Evolutionary conservation across 2,797 vertebrate species (phyloP).

Genomic region (Pipistrellus nathusii): DNA sequence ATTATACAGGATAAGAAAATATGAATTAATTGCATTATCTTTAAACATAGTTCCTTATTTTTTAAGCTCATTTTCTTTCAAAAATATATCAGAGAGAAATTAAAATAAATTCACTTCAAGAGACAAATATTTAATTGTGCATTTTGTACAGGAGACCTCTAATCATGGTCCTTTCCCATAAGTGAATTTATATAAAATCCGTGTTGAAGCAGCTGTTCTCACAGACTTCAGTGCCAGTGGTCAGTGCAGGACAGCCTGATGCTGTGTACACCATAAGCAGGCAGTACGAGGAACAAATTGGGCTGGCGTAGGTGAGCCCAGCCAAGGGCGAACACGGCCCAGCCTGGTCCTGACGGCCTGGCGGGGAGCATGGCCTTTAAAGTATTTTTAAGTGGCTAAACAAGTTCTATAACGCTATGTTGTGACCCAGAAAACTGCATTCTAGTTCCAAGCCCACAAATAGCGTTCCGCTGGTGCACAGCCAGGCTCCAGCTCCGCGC

Average conservation of each 20-base stretch:
- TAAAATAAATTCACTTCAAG: too few relatives aligned
- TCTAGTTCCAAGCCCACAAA: background rate
- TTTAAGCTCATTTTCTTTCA: background rate
- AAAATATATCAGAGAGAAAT: too few relatives aligned
- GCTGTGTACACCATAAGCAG: background rate
- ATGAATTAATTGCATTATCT: background rate
- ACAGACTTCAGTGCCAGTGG: slow-evolving; percentile 26
- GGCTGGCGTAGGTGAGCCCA: background rate
- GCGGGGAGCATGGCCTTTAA: background rate
- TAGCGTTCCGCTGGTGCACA: background rate
- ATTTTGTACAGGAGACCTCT: background rate
- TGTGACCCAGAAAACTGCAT: background rate
- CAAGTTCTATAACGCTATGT: background rate
- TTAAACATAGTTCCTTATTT: background rate
- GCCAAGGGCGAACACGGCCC: background rate
- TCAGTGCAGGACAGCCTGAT: slow-evolving; percentile 3
- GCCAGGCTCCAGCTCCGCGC: rapidly evolving
- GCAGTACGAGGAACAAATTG: background rate
- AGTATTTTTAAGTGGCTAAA: background rate
- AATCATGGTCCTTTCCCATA: background rate
- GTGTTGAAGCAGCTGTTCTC: background rate
- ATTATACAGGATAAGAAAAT: background rate
- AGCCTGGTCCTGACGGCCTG: background rate
- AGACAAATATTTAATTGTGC: background rate
- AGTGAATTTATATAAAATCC: slow-evolving; percentile 28